A percentile compares a stretch with the other conserved stretches of the same genome.
Conservation (phyloP, 2,888 invertebrate genomes). For the Zygaena filipendulae region DNA sequence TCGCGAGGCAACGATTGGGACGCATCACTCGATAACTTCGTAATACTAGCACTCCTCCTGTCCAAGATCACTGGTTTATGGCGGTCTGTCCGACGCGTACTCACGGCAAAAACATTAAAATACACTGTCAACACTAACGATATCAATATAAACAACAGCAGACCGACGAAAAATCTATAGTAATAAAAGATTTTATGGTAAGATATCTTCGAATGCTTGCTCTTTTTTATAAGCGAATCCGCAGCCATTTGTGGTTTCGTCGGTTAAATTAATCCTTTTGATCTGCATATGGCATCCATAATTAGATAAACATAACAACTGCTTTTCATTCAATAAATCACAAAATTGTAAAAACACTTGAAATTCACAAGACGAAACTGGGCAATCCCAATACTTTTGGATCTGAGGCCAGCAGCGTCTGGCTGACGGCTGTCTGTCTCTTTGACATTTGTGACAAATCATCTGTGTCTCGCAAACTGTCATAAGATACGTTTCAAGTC, state of each 20-base stretch:
- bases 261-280: conserved; percentile 44
- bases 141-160: conserved; percentile 68
- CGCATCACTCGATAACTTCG: conserved; percentile 43
- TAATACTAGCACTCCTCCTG: conserved; percentile 45
- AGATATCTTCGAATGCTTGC: conserved; percentile 55
- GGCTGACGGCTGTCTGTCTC: conserved; percentile 17
- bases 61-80: conserved; percentile 64
- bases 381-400: conserved; percentile 25
- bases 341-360: conserved; percentile 42
- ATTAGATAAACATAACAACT: conserved; percentile 38
- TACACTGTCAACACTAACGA: conserved; percentile 64
- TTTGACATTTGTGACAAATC: conserved; percentile 14
- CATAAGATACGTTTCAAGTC: too few relatives aligned
- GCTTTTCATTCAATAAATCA: conserved; percentile 54
- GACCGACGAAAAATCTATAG: conserved; percentile 71
- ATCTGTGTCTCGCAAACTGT: too few relatives aligned
- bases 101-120: conserved; percentile 56
- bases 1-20: conserved; percentile 63
- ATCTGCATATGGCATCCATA: conserved; percentile 58
- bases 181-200: conserved; percentile 61
- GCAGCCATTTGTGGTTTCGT: conserved; percentile 60
- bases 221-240: conserved; percentile 53
- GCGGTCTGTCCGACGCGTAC: conserved; percentile 52
- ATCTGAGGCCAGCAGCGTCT: conserved; percentile 18
- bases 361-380: conserved; percentile 35